Conservation (phyloP, 2,113 vertebrate genomes). For the Grammomys dolichurus region DNA sequence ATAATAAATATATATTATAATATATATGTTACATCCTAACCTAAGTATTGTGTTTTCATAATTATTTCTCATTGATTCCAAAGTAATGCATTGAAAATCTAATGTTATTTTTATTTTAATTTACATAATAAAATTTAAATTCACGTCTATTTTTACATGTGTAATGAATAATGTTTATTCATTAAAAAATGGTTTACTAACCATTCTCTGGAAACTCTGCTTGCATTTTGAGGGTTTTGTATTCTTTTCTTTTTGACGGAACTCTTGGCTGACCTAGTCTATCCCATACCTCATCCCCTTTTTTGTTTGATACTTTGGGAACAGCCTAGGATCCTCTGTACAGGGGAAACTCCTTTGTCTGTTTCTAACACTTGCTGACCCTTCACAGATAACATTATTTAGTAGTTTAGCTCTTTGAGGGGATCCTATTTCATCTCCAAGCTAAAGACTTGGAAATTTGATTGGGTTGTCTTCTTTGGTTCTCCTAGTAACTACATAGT, state of each 20-base stretch:
- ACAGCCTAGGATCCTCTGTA: too few species aligned
- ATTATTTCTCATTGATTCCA: neutral
- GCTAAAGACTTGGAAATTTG: too few species aligned
- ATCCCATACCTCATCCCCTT: neutral
- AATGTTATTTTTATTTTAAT: neutral
- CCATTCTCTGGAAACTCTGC: too few species aligned
- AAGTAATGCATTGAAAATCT: neutral
- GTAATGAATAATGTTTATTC: neutral
- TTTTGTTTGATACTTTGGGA: fast-evolving
- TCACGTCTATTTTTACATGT: neutral
- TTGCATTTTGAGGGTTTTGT: neutral
- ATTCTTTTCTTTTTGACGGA: neutral
- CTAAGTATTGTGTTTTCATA: neutral
- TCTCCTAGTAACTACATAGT: neutral
- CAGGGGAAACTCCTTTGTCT: fast-evolving
- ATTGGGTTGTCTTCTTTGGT: neutral
- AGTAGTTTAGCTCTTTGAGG: fast-evolving
- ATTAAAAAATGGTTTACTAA: neutral
- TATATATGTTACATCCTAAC: neutral
- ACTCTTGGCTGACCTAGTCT: neutral
- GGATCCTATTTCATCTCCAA: fast-evolving
- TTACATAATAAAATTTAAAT: neutral
- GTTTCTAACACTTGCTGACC: neutral
- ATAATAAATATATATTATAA: too few species aligned
- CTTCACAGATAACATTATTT: fast-evolving